Conservation (phyloP, 2,888 invertebrate genomes). For the Ochropleura leucogaster region DNA sequence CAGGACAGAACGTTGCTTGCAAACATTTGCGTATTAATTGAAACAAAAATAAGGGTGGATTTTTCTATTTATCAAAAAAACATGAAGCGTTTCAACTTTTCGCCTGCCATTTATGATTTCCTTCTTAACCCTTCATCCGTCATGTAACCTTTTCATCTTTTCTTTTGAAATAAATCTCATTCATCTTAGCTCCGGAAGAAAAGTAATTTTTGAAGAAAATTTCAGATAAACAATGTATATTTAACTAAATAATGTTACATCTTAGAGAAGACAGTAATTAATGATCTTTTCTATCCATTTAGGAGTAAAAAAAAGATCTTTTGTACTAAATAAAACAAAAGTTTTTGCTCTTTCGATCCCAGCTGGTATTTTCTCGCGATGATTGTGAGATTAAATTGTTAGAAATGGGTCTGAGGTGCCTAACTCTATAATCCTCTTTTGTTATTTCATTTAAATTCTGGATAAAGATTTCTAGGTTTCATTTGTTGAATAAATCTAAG, state of each 20-base stretch:
- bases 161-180: slow-evolving; percentile 26
- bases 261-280: slow-evolving; percentile 7
- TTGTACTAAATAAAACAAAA: slow-evolving; percentile 34
- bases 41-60: neutral
- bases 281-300: slow-evolving; percentile 1
- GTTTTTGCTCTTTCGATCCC: slow-evolving; percentile 9
- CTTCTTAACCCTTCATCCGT: slow-evolving; percentile 23
- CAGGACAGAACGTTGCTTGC: neutral
- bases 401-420: slow-evolving; percentile 13
- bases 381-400: slow-evolving; percentile 35
- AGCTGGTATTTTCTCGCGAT: slow-evolving; percentile 27
- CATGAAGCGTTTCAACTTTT: neutral
- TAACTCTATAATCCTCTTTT: slow-evolving; percentile 13
- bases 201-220: slow-evolving; percentile 18
- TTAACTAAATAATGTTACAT: slow-evolving; percentile 2
- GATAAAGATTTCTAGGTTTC: neutral
- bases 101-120: slow-evolving; percentile 27
- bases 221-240: slow-evolving; percentile 10
- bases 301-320: neutral
- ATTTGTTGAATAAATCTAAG: neutral
- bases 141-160: slow-evolving; percentile 16
- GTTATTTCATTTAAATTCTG: slow-evolving; percentile 7
- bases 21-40: neutral
- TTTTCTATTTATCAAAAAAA: slow-evolving; percentile 4
- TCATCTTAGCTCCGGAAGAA: slow-evolving; percentile 31